Base-by-base conservation (phyloP, 1,140 invertebrate species). In the Ericerus pela region DNA sequence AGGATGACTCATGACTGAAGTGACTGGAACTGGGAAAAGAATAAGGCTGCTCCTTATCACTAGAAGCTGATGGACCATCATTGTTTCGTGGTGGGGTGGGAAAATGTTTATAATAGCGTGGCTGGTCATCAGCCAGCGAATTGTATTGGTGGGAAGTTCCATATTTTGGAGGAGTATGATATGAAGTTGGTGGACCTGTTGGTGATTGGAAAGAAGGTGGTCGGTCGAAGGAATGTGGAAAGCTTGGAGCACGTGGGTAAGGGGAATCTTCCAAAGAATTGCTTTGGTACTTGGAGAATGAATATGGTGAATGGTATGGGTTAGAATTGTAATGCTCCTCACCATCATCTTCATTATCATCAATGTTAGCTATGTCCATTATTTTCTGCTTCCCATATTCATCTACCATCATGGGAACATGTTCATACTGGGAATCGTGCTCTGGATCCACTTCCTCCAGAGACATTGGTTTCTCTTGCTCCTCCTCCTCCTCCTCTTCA, bases 381-480 rank as follows among this genome's bases (percentile, higher is more conserved):
- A 47, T 22, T 16, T 11, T 57, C 20, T 51, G 52, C 4, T 58
- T 60, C 5, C 59, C 59, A 1, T 54, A 12, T 10, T 58, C 30
- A 26, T 60, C 53, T 0, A 55, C 26, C 16, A 55, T 56, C 59
- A 60, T 60, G 1, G 56, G 56, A 20, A 60, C 56, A 24, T 55
- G 58, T 29, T 60, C 59, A 24, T 60, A 57, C 14, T 60, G 55
- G 14, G 53, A 37, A 2, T 60, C 56, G 11, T 55, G 52, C 27
- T 58, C 53, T 2, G 18, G 38, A 18, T 51, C 6, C 18, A 57
- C 55, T 12, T 57, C 55, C 1, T 51, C 28, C 26, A 57, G 18
- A 6, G 4, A 36, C 24, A 24, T 31, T 29, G 22, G 51, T 36
- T 12, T 29, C 20, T 58, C 52, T 29, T 38, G 6, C 12, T 53